Conservation (phyloP, 2,797 vertebrate species). For the Megaceryle alcyon region DNA sequence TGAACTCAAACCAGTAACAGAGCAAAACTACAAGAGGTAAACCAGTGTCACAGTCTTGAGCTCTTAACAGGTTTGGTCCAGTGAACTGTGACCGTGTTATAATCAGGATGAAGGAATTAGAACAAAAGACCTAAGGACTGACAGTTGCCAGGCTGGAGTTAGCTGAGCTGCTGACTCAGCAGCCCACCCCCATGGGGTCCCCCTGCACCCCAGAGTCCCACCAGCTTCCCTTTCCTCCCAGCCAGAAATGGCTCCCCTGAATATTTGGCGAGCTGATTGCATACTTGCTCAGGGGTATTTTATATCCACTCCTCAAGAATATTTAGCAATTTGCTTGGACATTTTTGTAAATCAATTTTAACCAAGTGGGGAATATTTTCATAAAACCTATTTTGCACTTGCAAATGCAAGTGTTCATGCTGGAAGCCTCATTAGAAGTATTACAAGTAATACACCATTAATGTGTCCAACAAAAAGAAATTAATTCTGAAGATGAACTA, state of each 20-base stretch:
- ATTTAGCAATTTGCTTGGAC: background rate
- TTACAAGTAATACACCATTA: constrained; percentile 37
- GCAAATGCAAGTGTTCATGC: constrained; percentile 1
- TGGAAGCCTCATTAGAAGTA: constrained; percentile 42
- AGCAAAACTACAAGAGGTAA: background rate
- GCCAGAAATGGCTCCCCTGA: background rate
- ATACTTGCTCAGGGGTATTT: background rate
- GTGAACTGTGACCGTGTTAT: background rate
- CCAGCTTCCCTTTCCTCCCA: background rate
- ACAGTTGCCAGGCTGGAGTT: background rate
- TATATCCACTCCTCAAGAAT: background rate
- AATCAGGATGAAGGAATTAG: background rate
- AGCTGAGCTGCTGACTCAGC: background rate
- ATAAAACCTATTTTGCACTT: background rate
- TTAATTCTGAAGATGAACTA: constrained; percentile 53
- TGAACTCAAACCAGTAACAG: background rate
- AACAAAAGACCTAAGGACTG: background rate
- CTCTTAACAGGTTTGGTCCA: background rate
- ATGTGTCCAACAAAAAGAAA: constrained; percentile 43
- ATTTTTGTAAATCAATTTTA: constrained; percentile 12
- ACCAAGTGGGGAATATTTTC: background rate
- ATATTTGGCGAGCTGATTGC: background rate
- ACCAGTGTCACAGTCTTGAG: fast-evolving
- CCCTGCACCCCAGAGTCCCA: background rate
- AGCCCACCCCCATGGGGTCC: background rate